Evolutionary conservation across 2,888 invertebrate species (phyloP).

Genomic region (Temnothorax ravouxi): DNA sequence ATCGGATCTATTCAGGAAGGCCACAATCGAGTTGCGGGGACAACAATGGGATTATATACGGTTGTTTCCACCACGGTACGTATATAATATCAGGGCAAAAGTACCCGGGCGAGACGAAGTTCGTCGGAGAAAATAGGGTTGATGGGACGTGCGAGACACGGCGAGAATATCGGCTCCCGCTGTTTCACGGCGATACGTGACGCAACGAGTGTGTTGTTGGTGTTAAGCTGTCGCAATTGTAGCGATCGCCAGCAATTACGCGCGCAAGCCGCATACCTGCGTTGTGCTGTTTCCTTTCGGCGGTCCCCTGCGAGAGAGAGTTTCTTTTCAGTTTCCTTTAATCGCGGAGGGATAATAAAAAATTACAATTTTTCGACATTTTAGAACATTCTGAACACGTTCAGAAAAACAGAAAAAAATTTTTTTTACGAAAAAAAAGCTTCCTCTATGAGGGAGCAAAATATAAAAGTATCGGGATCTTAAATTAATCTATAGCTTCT

Average conservation of each 20-base stretch:
- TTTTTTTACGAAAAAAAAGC: no score
- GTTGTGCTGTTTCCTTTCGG: background rate
- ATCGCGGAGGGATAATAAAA: background rate
- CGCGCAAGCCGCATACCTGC: slow-evolving; percentile 14
- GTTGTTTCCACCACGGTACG: background rate
- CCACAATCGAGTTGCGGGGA: background rate
- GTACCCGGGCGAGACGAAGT: background rate
- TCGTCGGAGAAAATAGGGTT: background rate
- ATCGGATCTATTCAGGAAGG: background rate
- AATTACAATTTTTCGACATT: no score
- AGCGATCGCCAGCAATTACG: slow-evolving; percentile 6
- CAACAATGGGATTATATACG: background rate
- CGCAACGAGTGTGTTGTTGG: slow-evolving; percentile 12
- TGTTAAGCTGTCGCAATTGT: slow-evolving; percentile 30
- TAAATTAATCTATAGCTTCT: background rate
- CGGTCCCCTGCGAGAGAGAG: background rate
- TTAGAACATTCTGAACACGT: no score
- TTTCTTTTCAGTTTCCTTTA: background rate
- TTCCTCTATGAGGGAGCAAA: no score
- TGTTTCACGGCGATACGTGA: slow-evolving; percentile 13
- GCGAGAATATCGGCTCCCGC: slow-evolving; percentile 5
- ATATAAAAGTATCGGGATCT: background rate
- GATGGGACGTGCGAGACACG: background rate
- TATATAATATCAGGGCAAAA: background rate
- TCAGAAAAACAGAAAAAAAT: no score